These are phyloP conservation scores for Montipora foliosa DNA, from an alignment of 64 coral and sea anemone genomes.

Conservation along the genomic window DNA sequence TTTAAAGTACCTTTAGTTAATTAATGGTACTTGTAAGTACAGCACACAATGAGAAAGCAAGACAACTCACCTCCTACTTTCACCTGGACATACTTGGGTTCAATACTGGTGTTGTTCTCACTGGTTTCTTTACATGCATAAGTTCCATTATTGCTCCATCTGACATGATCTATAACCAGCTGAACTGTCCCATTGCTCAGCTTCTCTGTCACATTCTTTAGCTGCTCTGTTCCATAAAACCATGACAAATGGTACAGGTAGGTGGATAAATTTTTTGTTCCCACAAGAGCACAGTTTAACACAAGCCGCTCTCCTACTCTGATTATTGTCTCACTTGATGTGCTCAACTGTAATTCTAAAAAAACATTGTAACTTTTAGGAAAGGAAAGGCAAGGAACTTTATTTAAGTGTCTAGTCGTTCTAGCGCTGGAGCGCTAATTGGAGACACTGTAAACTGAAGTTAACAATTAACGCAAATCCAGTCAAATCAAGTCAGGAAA, in stretches of 20 bases:
- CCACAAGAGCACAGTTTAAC: background rate
- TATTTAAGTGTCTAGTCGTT: no score
- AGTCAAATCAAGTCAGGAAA: no score
- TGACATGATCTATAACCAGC: background rate
- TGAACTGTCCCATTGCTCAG: conserved; percentile 18
- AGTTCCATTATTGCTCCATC: conserved; percentile 6
- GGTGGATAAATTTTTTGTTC: background rate
- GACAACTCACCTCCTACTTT: conserved; percentile 5
- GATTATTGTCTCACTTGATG: background rate
- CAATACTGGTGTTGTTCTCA: background rate
- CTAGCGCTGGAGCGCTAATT: no score
- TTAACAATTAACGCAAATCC: no score
- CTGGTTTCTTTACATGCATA: conserved; percentile 7
- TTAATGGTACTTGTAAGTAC: no score
- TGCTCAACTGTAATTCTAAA: background rate
- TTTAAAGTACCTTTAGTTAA: no score
- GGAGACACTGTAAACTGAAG: no score
- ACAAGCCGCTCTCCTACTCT: conserved; percentile 7
- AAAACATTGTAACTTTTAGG: background rate
- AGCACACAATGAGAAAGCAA: background rate
- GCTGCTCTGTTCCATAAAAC: background rate
- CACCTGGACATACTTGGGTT: background rate
- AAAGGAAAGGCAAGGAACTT: no score
- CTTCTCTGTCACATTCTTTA: background rate
- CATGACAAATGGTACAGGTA: background rate